Conservation (phyloP, 2,888 invertebrate genomes). For the Clostera curtula region DNA sequence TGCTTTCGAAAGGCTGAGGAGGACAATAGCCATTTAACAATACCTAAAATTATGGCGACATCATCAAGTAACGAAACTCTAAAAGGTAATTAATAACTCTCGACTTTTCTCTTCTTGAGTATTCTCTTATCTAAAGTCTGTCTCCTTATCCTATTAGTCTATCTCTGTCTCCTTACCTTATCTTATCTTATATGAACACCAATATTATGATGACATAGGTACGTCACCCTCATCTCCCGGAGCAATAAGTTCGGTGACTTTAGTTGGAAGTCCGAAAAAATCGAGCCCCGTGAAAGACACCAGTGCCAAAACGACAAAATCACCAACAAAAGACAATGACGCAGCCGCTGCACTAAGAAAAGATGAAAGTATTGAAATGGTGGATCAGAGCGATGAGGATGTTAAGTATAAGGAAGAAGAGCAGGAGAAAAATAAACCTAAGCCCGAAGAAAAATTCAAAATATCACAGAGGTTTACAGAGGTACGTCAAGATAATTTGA, state of each 20-base stretch:
- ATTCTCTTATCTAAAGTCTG: background rate
- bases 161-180: too few species aligned
- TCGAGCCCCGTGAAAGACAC: conserved; percentile 41
- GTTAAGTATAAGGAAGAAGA: conserved; percentile 62
- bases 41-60: conserved; percentile 82
- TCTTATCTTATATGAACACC: too few species aligned
- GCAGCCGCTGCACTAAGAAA: conserved; percentile 47
- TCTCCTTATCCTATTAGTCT: too few species aligned
- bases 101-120: background rate
- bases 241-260: conserved; percentile 82
- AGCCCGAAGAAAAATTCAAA: conserved; percentile 60
- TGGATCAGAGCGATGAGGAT: conserved; percentile 64
- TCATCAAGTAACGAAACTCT: conserved; percentile 87
- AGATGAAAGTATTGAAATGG: conserved; percentile 62
- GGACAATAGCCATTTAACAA: conserved; percentile 78
- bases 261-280: conserved; percentile 77
- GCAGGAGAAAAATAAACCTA: conserved; percentile 52
- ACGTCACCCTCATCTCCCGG: conserved; percentile 81
- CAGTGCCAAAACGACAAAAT: conserved; percentile 31
- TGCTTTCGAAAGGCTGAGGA: conserved; percentile 65
- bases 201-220: too few species aligned
- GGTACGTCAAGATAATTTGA: conserved; percentile 30
- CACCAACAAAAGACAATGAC: conserved; percentile 50
- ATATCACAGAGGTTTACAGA: conserved; percentile 65
- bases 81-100: conserved; percentile 82